A percentile compares a stretch with the other conserved stretches of the same genome.
Evolutionary conservation across 2,888 invertebrate genomes (phyloP).

Genomic region (Lasius fuliginosus): DNA sequence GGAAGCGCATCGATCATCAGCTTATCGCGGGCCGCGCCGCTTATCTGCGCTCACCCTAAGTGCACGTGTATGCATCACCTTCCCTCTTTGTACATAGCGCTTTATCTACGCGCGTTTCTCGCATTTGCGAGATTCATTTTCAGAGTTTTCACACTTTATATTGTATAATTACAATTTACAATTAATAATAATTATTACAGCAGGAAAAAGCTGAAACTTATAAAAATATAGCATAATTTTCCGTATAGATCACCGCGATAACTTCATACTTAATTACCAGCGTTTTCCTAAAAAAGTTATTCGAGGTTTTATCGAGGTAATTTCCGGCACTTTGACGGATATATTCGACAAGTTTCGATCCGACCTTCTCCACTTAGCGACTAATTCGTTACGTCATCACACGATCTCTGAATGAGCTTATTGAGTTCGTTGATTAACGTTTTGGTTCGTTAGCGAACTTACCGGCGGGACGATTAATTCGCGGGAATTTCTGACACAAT

Average conservation of each 20-base stretch:
- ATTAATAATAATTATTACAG: neutral
- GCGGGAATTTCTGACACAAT: constrained; percentile 49
- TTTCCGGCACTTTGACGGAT: constrained; percentile 28
- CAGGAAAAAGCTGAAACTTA: neutral
- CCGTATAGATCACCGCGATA: neutral
- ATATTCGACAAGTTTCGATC: constrained; percentile 26
- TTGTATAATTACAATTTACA: neutral
- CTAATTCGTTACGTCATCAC: constrained; percentile 46
- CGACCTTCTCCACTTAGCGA: constrained; percentile 51
- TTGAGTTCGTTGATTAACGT: constrained; percentile 46
- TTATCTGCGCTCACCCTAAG: constrained; percentile 22
- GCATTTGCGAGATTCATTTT: neutral
- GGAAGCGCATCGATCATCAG: constrained; percentile 39
- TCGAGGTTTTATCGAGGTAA: constrained; percentile 15
- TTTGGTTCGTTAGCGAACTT: constrained; percentile 57
- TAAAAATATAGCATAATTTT: neutral
- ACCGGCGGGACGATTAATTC: constrained; percentile 46
- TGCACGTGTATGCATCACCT: neutral
- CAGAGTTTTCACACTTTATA: neutral
- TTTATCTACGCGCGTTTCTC: neutral
- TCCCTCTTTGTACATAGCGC: neutral
- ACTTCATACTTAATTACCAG: neutral
- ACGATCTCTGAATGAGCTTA: constrained; percentile 42
- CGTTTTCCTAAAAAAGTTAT: constrained; percentile 6
- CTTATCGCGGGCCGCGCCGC: constrained; percentile 20